phyloP scores from a whole-genome alignment of 2,113 vertebrate genomes.

The Hippocampus comes region DNA sequence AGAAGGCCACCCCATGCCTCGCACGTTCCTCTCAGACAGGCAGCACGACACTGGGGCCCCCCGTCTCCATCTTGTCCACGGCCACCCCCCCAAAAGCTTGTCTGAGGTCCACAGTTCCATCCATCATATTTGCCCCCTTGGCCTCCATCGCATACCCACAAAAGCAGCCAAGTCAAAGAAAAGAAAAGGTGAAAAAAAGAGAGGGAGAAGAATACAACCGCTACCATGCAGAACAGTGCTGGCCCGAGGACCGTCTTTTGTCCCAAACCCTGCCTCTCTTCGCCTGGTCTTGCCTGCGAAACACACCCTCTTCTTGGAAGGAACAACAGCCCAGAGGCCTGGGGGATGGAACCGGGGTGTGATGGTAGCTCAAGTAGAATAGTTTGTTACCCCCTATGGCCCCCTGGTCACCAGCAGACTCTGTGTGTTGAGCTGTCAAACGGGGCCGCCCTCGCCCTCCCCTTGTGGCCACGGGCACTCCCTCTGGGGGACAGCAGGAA shows the following conservation, averaged over 20 bases:
- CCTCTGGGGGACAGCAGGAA: conserved; percentile 47
- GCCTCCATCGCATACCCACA: conserved; percentile 58
- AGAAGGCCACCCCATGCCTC: conserved; percentile 58
- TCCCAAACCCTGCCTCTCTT: conserved; percentile 57
- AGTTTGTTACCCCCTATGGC: conserved; percentile 53
- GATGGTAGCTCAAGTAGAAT: conserved; percentile 59
- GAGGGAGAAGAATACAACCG: conserved; percentile 60
- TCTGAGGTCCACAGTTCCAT: conserved; percentile 53
- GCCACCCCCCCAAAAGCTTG: conserved; percentile 24
- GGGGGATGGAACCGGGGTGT: conserved; percentile 60
- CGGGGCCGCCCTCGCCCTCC: conserved; percentile 56
- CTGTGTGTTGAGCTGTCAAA: conserved; percentile 70
- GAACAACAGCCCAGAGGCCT: conserved; percentile 58
- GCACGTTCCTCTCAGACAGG: conserved; percentile 69
- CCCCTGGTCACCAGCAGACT: conserved; percentile 71
- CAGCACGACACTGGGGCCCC: conserved; percentile 66
- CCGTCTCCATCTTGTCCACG: conserved; percentile 27
- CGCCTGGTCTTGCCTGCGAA: conserved; percentile 59
- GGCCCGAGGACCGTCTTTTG: conserved; percentile 61
- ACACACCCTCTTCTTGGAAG: conserved; percentile 62
- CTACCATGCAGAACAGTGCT: conserved; percentile 71
- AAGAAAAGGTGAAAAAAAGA: conserved; percentile 56
- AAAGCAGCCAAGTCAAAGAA: conserved; percentile 56
- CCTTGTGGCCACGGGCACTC: conserved; percentile 51
- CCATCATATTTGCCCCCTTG: conserved; percentile 66